A percentile compares a stretch with the other conserved stretches of the same genome.
phyloP scores from a whole-genome alignment of 2,888 invertebrate species.

The Leucozona laternaria region DNA sequence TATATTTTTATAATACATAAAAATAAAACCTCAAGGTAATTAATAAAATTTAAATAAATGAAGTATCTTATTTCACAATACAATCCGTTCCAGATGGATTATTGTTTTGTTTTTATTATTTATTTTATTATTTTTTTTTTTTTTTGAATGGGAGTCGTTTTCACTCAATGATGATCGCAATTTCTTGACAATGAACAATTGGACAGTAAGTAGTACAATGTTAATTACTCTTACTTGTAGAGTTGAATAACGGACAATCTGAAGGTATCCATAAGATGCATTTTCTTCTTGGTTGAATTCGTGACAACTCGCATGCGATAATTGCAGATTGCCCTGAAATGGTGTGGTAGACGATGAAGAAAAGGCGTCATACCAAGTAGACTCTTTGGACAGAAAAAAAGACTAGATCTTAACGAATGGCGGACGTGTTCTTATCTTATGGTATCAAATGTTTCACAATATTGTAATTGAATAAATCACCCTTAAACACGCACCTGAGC shows the following conservation, averaged over 20 bases:
- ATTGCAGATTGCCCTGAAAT: conserved; percentile 12
- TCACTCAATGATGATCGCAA: conserved; percentile 19
- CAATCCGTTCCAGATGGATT: conserved; percentile 14
- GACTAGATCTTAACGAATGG: neutral
- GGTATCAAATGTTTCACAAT: conserved; percentile 18
- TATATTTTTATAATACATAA: neutral
- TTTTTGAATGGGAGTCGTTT: conserved; percentile 15
- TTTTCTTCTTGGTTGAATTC: neutral
- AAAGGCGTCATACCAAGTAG: neutral
- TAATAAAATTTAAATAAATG: conserved; percentile 18
- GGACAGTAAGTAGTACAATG: conserved; percentile 11
- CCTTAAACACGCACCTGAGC: conserved; percentile 11
- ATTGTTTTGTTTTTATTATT: conserved; percentile 17
- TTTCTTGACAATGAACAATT: conserved; percentile 2
- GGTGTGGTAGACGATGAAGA: neutral
- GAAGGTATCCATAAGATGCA: conserved; percentile 9
- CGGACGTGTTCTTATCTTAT: conserved; percentile 28
- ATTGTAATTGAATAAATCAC: conserved; percentile 25
- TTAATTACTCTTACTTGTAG: conserved; percentile 23
- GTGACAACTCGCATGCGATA: conserved; percentile 17
- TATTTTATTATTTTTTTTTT: too few relatives aligned
- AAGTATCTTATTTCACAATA: conserved; percentile 15
- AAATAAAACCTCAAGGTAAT: conserved; percentile 19
- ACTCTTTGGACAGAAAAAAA: neutral
- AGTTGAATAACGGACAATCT: conserved; percentile 22